These are phyloP conservation scores for Hipposideros larvatus DNA, from an alignment of 2,797 vertebrate species.

Conservation along the genomic window DNA sequence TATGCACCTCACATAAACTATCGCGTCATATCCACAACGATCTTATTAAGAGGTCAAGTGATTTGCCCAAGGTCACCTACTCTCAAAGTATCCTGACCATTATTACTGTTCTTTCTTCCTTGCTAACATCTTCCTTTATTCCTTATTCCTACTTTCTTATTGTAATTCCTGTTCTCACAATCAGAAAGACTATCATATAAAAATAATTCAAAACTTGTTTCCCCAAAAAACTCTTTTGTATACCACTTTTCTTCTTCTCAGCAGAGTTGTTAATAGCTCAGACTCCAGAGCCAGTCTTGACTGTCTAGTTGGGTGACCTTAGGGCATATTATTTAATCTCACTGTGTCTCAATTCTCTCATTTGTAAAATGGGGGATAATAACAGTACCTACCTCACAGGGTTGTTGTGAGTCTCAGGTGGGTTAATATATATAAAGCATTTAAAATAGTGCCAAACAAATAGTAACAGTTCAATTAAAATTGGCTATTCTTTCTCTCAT, in stretches of 20 bases:
- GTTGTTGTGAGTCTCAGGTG: not conserved
- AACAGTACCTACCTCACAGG: not conserved
- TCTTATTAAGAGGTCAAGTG: slow-evolving; percentile 43
- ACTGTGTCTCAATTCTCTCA: not conserved
- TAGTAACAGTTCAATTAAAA: not conserved
- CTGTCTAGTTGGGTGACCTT: not conserved
- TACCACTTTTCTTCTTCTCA: slow-evolving; percentile 2
- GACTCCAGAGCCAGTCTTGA: not conserved
- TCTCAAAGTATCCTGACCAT: not conserved
- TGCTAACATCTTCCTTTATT: not conserved
- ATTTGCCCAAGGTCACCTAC: not conserved
- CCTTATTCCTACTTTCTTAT: slow-evolving; percentile 7
- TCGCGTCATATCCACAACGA: not conserved
- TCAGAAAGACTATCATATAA: not conserved
- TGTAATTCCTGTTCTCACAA: not conserved
- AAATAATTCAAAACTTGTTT: not conserved
- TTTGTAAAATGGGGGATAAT: not conserved
- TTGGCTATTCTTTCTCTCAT: not conserved
- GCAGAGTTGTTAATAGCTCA: not conserved
- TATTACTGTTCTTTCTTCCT: slow-evolving; percentile 35
- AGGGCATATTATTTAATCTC: slow-evolving; percentile 14
- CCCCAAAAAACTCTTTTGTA: slow-evolving; percentile 6
- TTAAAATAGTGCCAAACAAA: not conserved
- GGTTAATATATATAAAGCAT: not conserved
- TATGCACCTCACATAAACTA: slow-evolving; percentile 18